Conservation (phyloP, 2,888 invertebrate species). For the Blastobasis lacticolella region DNA sequence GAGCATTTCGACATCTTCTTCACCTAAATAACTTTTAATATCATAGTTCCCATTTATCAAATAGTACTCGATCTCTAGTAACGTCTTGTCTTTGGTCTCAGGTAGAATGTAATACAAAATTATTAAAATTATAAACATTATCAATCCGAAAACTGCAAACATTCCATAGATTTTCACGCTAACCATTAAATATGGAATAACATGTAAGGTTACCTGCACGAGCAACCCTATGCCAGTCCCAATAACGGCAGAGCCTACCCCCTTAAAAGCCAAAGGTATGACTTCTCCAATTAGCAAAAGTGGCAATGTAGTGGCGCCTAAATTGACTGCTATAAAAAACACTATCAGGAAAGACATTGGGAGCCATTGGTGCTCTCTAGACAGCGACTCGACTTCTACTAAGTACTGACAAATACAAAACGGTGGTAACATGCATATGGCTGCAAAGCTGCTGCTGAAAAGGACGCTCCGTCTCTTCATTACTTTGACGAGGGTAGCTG, state of each 20-base stretch:
- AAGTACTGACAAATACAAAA: conserved; percentile 21
- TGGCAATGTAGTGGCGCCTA: conserved; percentile 27
- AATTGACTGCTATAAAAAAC: conserved; percentile 24
- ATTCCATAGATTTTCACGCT: conserved; percentile 27
- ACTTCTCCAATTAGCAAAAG: conserved; percentile 27
- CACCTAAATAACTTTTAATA: no score
- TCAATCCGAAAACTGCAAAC: conserved; percentile 24
- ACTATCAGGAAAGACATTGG: conserved; percentile 20
- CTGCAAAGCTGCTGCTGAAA: conserved; percentile 23
- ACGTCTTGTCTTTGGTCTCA: conserved; percentile 52
- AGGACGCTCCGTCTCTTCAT: conserved; percentile 26
- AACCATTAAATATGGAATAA: conserved; percentile 20
- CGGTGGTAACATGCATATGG: conserved; percentile 17
- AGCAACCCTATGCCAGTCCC: conserved; percentile 18
- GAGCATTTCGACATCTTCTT: no score
- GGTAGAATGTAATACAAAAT: conserved; percentile 35
- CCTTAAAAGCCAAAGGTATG: conserved; percentile 27
- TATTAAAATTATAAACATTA: conserved; percentile 17
- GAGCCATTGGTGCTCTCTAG: conserved; percentile 17
- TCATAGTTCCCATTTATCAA: conserved; percentile 30
- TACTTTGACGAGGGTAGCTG: conserved; percentile 15
- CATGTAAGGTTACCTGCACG: conserved; percentile 13
- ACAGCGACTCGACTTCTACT: conserved; percentile 12
- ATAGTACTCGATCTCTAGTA: conserved; percentile 54
- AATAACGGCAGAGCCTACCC: conserved; percentile 18